Evolutionary conservation across 2,113 vertebrate genomes (phyloP), one percentile per base, ranked within the genome.

Genomic region (Rhinolophus ferrumequinum): DNA sequence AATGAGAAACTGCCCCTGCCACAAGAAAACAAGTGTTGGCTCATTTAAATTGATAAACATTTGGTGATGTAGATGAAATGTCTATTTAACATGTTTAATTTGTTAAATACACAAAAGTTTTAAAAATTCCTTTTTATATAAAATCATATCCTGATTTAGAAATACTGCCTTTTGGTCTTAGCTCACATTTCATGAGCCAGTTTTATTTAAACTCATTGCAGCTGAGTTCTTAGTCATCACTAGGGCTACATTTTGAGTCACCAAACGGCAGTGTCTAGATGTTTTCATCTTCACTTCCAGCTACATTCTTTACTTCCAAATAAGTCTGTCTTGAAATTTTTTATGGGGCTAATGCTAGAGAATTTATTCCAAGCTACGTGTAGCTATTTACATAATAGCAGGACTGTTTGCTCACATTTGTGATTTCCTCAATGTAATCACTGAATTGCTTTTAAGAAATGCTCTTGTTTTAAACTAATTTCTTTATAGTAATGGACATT

Each of bases 201-300:
- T 87, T 83, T 90, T 87, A 83, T 52, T 75, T 67, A 82, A 44
- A 79, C 69, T 70, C 52, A 28, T 79, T n/a, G 24, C 81, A 73
- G 28, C 19, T 77, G 30, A 90, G 60, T 82, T 88, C 77, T 94
- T 79, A 67, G 76, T 93, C 54, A 95, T 80, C 76, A 54, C 26
- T 19, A 22, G 28, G 33, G 60, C 21, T n/a, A 44, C 47, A 21
- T 47, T 70, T 87, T 44, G 96, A 76, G 54, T 82, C 66, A 86
- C 47, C 41, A 64, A 35, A 69, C 7, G 5, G 12, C 30, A 16
- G 14, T 26, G 28, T 95, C 56, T 30, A 26, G 33, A 79, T 83
- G 54, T 60, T 41, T n/a, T 60, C 69, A 90, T 90, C 47, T 83
- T 97, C 52, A 72, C 67, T 72, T 90, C 24, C 38, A 88, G 33